phyloP scores from a whole-genome alignment of 2,113 vertebrate genomes.

The Chrysochloris asiatica region DNA sequence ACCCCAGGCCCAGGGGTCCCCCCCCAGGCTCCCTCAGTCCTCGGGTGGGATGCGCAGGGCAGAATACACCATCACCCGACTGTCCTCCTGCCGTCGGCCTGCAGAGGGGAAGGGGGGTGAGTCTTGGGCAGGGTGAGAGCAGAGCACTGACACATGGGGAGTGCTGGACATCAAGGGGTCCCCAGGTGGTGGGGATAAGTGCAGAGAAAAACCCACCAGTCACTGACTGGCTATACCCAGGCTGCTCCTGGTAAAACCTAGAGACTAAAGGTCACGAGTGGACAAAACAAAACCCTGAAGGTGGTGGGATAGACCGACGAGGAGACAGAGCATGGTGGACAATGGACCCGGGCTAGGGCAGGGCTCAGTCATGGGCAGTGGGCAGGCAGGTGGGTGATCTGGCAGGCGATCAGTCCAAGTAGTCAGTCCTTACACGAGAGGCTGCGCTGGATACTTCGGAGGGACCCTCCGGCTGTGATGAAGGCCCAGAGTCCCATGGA shows the following conservation, averaged over 20 bases:
- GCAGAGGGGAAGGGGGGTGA: conserved; percentile 74
- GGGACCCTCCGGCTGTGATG: conserved; percentile 84
- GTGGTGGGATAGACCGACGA: conserved; percentile 54
- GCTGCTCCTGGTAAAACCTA: conserved; percentile 56
- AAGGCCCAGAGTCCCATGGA: conserved; percentile 86
- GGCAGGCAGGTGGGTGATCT: conserved; percentile 71
- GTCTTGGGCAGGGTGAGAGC: conserved; percentile 57
- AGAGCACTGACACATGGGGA: conserved; percentile 64
- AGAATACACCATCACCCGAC: conserved; percentile 84
- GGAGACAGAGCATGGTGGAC: conserved; percentile 57
- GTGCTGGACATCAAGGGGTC: conserved; percentile 58
- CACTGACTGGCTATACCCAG: conserved; percentile 66
- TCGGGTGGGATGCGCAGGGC: conserved; percentile 84
- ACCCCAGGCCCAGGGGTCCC: conserved; percentile 73
- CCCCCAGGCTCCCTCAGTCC: conserved; percentile 81
- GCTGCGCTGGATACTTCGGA: conserved; percentile 83
- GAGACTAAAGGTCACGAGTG: conserved; percentile 56
- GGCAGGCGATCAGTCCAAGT: conserved; percentile 74
- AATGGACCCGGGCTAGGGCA: conserved; percentile 69
- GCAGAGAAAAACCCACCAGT: conserved; percentile 63
- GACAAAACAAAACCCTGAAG: conserved; percentile 56
- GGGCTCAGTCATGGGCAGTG: conserved; percentile 76
- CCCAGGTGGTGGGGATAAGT: conserved; percentile 45
- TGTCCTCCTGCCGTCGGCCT: conserved; percentile 83
- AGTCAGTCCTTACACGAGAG: conserved; percentile 85